Percentiles rank a stretch among this genome's conserved stretches.
Evolutionary conservation across 2,888 invertebrate species (phyloP).

Genomic region (Andrena praecox): DNA sequence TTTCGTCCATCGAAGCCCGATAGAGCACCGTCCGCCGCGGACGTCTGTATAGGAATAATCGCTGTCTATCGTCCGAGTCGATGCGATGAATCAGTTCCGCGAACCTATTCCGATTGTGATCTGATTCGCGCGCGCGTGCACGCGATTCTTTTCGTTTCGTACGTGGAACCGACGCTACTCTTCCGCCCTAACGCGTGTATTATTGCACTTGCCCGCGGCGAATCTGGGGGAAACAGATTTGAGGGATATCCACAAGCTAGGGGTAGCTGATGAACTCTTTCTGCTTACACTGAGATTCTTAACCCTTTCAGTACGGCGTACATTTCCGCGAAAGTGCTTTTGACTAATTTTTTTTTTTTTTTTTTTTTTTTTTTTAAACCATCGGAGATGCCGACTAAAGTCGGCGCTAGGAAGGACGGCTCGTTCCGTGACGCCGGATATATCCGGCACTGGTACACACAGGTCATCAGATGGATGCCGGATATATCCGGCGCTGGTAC

Average conservation of each 20-base stretch:
- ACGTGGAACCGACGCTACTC: neutral
- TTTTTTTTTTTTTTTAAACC: too few species aligned
- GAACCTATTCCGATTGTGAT: constrained; percentile 61
- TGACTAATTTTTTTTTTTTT: too few species aligned
- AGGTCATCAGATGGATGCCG: too few species aligned
- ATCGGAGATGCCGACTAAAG: too few species aligned
- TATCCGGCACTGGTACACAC: too few species aligned
- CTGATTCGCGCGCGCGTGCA: constrained; percentile 38
- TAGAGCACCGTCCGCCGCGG: constrained; percentile 19
- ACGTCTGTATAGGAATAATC: constrained; percentile 42
- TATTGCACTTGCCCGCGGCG: neutral
- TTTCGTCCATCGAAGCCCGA: constrained; percentile 47
- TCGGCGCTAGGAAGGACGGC: too few species aligned
- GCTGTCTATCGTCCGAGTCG: constrained; percentile 57
- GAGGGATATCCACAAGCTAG: neutral
- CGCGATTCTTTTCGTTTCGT: constrained; percentile 57
- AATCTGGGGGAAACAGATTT: neutral
- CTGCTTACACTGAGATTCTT: too few species aligned
- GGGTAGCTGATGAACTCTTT: too few species aligned
- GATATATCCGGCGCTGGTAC: too few species aligned
- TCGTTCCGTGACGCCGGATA: too few species aligned
- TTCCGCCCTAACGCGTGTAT: constrained; percentile 3
- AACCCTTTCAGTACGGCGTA: too few species aligned
- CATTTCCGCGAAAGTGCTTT: too few species aligned
- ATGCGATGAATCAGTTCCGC: constrained; percentile 65